phyloP scores from a whole-genome alignment of 1,140 invertebrate species.

The roundworm (Caenorhabditis elegans) region DNA sequence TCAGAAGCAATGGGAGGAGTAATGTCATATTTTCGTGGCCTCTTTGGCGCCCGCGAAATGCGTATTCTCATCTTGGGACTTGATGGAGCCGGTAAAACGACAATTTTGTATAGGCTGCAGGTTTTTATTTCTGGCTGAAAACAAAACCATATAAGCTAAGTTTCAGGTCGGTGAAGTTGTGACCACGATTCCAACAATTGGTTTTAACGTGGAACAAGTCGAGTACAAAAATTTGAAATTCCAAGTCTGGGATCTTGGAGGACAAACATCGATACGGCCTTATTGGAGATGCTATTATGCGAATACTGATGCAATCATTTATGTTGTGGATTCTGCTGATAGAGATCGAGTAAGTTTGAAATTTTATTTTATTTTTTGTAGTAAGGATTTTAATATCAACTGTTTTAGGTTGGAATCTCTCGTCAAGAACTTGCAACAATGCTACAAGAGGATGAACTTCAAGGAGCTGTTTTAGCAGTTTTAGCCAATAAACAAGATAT shows the following conservation, averaged over 20 bases:
- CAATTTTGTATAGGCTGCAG: conserved; percentile 84
- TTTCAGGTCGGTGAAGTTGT: conserved; percentile 99
- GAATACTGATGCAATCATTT: conserved; percentile 99
- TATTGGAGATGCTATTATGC: conserved; percentile 99
- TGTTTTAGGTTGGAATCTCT: conserved; percentile 43
- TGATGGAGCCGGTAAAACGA: conserved; percentile 97
- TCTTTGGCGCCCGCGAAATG: conserved; percentile 80
- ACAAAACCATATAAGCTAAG: neutral
- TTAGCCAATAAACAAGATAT: conserved; percentile 91
- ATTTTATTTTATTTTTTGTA: conserved; percentile 77
- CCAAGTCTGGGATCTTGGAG: conserved; percentile 91
- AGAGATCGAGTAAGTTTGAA: conserved; percentile 95
- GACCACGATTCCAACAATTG: conserved; percentile 95
- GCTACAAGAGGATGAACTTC: conserved; percentile 95
- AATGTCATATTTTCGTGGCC: conserved; percentile 60
- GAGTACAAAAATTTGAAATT: conserved; percentile 86
- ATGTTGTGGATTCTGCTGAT: conserved; percentile 98
- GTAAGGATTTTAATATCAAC: too few species aligned
- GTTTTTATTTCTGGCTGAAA: neutral
- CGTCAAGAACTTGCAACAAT: conserved; percentile 78
- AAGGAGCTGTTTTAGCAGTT: conserved; percentile 89
- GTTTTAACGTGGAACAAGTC: conserved; percentile 96
- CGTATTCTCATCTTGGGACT: conserved; percentile 94
- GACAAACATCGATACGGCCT: conserved; percentile 93
- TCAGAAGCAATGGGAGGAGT: conserved; percentile 57